Evolutionary conservation across 2,797 vertebrate genomes (phyloP).

Genomic region (Sylvilagus floridanus): DNA sequence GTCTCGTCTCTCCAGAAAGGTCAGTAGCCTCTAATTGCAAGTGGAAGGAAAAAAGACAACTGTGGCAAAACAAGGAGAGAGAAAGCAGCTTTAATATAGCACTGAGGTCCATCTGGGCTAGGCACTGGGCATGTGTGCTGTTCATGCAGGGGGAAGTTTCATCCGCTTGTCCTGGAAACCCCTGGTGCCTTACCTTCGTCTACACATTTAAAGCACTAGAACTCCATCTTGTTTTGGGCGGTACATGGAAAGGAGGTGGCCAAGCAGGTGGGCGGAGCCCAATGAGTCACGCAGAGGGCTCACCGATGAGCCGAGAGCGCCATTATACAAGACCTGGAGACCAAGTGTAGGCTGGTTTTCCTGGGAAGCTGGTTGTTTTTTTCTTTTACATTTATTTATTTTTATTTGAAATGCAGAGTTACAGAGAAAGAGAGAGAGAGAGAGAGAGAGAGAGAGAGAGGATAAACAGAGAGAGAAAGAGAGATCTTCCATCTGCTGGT

Average conservation of each 20-base stretch:
- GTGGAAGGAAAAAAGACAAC: background rate
- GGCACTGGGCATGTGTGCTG: background rate
- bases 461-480: too few species aligned
- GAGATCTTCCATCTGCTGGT: too few species aligned
- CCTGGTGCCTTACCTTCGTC: background rate
- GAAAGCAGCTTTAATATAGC: background rate
- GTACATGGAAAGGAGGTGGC: background rate
- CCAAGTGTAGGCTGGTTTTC: background rate
- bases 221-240: background rate
- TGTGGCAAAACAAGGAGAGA: slow-evolving; percentile 21
- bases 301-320: background rate
- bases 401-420: too few species aligned
- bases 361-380: background rate
- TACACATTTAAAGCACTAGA: background rate
- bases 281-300: too few species aligned
- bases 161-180: background rate
- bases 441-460: too few species aligned
- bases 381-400: too few species aligned
- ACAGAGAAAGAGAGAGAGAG: too few species aligned
- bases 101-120: background rate
- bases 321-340: background rate
- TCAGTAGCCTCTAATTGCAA: slow-evolving; percentile 12
- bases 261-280: background rate
- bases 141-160: background rate
- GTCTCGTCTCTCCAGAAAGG: slow-evolving; percentile 1